Conservation (phyloP, 2,113 vertebrate genomes). For the Bubo scandiacus region DNA sequence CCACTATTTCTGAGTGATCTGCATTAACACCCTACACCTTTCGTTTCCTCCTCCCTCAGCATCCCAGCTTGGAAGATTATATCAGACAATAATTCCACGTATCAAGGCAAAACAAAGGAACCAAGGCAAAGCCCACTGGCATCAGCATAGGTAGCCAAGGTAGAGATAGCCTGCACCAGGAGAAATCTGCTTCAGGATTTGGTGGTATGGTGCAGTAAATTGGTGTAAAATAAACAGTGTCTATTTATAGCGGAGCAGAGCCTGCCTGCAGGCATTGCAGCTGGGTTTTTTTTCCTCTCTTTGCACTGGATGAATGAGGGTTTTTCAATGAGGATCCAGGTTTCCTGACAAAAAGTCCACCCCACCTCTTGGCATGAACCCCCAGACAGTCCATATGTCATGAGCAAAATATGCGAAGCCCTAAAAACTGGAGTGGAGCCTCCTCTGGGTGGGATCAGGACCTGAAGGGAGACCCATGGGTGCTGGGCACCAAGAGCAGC, state of each 20-base stretch:
- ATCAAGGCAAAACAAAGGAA: background rate
- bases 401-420: conserved; percentile 69
- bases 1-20: no score
- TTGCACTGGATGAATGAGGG: background rate
- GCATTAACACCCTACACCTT: background rate
- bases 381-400: conserved; percentile 66
- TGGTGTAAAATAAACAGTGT: background rate
- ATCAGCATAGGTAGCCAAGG: background rate
- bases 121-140: background rate
- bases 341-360: conserved; percentile 32
- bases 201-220: background rate
- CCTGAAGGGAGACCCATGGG: background rate
- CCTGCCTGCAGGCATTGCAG: background rate
- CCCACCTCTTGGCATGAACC: conserved; percentile 65
- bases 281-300: background rate
- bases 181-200: background rate
- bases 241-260: background rate
- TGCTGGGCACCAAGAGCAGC: background rate
- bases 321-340: conserved; percentile 32
- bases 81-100: background rate
- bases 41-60: background rate
- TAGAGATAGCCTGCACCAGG: background rate
- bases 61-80: background rate
- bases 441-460: background rate
- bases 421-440: conserved; percentile 62